phyloP scores from a whole-genome alignment of 2,113 vertebrate species.

The Coptodon rendalli region DNA sequence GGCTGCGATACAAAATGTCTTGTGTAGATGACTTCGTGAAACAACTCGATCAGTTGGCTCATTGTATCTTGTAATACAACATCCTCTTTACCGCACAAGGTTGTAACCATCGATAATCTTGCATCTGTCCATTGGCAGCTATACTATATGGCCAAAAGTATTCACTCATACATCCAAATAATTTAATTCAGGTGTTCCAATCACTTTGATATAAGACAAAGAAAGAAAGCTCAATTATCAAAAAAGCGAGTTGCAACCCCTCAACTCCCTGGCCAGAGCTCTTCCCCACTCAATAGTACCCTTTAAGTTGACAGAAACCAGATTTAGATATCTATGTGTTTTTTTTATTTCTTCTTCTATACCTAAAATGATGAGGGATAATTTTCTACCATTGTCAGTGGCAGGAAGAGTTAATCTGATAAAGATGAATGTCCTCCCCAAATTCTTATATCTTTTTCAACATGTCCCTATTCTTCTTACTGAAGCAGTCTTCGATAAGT shows the following conservation, averaged over 20 bases:
- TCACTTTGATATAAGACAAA: too few species aligned
- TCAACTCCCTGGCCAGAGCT: too few species aligned
- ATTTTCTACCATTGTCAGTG: too few species aligned
- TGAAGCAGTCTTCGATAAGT: fast-evolving
- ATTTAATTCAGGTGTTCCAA: too few species aligned
- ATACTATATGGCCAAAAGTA: background rate
- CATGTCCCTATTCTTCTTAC: background rate
- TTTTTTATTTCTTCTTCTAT: too few species aligned
- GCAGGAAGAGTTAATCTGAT: background rate
- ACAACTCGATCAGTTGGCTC: background rate
- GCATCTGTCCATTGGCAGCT: background rate
- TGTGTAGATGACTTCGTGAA: background rate
- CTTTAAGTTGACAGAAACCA: too few species aligned
- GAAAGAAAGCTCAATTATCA: too few species aligned
- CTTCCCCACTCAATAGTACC: background rate
- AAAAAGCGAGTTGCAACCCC: too few species aligned
- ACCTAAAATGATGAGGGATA: too few species aligned
- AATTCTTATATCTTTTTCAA: too few species aligned
- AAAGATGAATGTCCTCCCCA: background rate
- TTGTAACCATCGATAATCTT: background rate
- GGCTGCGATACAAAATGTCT: background rate
- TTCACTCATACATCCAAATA: too few species aligned
- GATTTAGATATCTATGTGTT: too few species aligned
- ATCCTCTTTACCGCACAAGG: background rate
- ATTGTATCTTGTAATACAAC: background rate